phyloP scores from a whole-genome alignment of 2,113 vertebrate genomes.

The Ageneiosus marmoratus region DNA sequence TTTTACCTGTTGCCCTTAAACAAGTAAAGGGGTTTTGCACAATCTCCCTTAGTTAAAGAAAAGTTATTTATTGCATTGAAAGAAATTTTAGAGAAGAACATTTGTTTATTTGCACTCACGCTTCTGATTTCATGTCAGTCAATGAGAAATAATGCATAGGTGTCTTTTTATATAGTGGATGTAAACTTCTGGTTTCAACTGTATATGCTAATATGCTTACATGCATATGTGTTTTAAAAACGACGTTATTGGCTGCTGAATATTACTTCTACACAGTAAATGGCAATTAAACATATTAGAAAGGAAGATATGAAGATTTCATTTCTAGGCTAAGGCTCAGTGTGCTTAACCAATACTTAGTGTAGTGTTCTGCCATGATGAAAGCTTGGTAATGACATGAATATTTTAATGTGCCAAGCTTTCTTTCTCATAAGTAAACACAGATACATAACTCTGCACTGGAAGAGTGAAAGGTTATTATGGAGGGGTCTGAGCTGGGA shows the following conservation, averaged over 20 bases:
- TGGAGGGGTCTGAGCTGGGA: not conserved
- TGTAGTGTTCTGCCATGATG: slow-evolving; percentile 6
- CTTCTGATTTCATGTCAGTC: too few species aligned
- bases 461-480: not conserved
- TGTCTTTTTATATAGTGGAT: too few species aligned
- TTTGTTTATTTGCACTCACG: too few species aligned
- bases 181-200: too few species aligned
- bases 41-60: too few species aligned
- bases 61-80: too few species aligned
- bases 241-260: not conserved
- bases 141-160: too few species aligned
- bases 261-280: not conserved
- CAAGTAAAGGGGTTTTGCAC: too few species aligned
- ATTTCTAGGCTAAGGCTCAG: slow-evolving; percentile 1
- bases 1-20: too few species aligned
- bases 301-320: slow-evolving; percentile 30
- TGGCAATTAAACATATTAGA: not conserved
- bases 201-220: not conserved
- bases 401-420: not conserved
- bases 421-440: not conserved
- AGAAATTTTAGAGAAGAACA: too few species aligned
- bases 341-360: slow-evolving; percentile 21
- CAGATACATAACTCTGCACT: not conserved
- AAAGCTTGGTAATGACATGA: not conserved
- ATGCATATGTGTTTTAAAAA: not conserved